These are phyloP conservation scores for Dipodomys spectabilis DNA, from an alignment of 2,113 vertebrate genomes.

Conservation along the genomic window DNA sequence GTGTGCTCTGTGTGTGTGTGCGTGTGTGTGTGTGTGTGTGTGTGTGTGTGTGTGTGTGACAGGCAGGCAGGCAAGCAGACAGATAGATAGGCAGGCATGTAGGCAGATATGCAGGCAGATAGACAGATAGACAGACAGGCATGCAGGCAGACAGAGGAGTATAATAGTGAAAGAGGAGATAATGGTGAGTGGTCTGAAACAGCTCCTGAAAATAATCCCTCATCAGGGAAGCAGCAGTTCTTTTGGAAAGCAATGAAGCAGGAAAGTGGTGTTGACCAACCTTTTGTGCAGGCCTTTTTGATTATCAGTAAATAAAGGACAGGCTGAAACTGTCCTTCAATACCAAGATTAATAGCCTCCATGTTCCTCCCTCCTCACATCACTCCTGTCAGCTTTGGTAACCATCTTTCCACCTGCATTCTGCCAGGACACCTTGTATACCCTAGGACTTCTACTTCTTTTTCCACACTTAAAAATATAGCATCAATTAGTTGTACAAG, in stretches of 20 bases:
- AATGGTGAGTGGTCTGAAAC: conserved; percentile 80
- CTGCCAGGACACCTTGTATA: accelerated
- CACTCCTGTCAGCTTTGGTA: background rate
- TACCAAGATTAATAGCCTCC: background rate
- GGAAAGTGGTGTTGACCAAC: conserved; percentile 83
- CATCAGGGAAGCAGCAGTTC: conserved; percentile 79
- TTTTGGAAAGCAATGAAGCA: conserved; percentile 85
- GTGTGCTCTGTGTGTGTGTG: background rate
- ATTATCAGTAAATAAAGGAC: conserved; percentile 63
- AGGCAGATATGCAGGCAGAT: background rate
- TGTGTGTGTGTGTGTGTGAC: too few relatives aligned
- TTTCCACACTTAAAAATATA: too few relatives aligned
- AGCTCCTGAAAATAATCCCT: conserved; percentile 85
- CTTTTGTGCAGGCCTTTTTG: conserved; percentile 75
- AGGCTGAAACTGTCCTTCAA: conserved; percentile 34
- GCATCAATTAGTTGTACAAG: too few relatives aligned
- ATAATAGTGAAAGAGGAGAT: conserved; percentile 51
- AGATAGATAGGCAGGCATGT: background rate
- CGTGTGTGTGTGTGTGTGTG: background rate
- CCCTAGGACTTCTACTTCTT: background rate
- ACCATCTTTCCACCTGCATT: background rate
- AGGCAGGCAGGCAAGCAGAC: background rate
- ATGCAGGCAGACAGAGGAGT: background rate
- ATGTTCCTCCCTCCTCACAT: background rate
- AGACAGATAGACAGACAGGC: background rate